These are phyloP conservation scores for Lasioglossum calceatum DNA, from an alignment of 2,888 invertebrate genomes.

Conservation along the genomic window DNA sequence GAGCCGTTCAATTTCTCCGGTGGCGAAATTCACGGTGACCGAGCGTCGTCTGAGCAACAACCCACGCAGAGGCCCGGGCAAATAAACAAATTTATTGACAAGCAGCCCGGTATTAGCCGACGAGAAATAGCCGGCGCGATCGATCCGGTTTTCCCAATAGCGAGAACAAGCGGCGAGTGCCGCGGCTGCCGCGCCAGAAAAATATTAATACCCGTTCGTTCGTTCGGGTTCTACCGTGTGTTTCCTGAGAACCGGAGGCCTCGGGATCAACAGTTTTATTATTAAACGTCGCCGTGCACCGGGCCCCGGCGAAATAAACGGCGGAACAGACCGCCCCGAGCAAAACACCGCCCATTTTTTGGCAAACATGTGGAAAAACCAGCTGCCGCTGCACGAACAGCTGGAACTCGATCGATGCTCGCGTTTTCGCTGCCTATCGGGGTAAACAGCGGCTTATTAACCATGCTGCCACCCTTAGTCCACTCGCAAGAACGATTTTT, in stretches of 20 bases:
- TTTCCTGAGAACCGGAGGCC: neutral
- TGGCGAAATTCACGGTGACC: neutral
- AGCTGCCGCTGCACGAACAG: neutral
- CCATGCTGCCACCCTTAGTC: neutral
- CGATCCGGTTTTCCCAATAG: conserved; percentile 7
- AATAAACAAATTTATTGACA: conserved; percentile 10
- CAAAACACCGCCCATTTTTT: neutral
- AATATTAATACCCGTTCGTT: conserved; percentile 8
- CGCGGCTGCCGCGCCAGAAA: neutral
- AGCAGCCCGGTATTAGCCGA: neutral
- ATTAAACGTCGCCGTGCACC: conserved; percentile 13
- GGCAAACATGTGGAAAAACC: neutral
- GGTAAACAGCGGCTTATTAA: neutral
- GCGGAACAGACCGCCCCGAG: neutral
- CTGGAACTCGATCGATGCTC: neutral
- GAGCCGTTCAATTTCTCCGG: neutral
- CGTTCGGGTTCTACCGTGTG: neutral
- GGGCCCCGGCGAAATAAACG: neutral
- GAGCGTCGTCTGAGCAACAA: neutral
- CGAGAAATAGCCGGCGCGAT: conserved; percentile 1
- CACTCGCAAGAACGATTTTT: neutral
- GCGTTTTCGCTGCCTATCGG: conserved; percentile 1
- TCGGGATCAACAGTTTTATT: conserved; percentile 16
- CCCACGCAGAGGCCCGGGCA: neutral
- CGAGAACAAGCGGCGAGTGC: neutral